phyloP scores from a whole-genome alignment of 2,797 vertebrate genomes.

The Huso huso region DNA sequence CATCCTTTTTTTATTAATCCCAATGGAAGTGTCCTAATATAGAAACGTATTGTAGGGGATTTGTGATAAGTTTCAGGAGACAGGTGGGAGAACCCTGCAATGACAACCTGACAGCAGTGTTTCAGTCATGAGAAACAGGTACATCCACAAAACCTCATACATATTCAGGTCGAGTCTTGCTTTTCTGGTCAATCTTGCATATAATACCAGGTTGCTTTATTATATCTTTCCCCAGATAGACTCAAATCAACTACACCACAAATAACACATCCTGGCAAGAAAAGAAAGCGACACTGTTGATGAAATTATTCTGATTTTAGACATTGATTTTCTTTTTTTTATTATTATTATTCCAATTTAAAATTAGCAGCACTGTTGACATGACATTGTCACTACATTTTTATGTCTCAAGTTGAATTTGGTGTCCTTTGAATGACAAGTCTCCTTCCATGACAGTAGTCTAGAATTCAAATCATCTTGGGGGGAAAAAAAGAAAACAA shows the following conservation, averaged over 20 bases:
- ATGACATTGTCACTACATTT: slow-evolving; percentile 35
- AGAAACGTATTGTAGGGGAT: too few relatives aligned
- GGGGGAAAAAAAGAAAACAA: too few relatives aligned
- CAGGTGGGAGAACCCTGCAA: too few relatives aligned
- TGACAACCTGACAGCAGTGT: neutral
- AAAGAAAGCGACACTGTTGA: slow-evolving; percentile 23
- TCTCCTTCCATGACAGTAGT: slow-evolving; percentile 13
- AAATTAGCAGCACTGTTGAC: slow-evolving; percentile 29
- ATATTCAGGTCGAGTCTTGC: slow-evolving; percentile 10
- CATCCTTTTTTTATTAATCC: too few relatives aligned
- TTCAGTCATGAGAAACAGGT: neutral
- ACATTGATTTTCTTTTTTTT: slow-evolving; percentile 31
- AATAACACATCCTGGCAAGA: slow-evolving; percentile 37
- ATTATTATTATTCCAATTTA: slow-evolving; percentile 21
- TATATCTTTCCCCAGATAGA: neutral
- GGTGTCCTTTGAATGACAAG: slow-evolving; percentile 30
- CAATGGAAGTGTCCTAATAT: too few relatives aligned
- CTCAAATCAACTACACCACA: neutral
- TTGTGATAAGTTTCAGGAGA: too few relatives aligned
- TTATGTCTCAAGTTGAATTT: slow-evolving; percentile 30
- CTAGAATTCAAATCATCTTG: slow-evolving; percentile 10
- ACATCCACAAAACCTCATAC: slow-evolving; percentile 1
- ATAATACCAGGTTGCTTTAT: neutral
- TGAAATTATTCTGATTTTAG: slow-evolving; percentile 32
- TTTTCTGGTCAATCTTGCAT: slow-evolving; percentile 17